These are phyloP conservation scores for Forpus xanthops DNA, from an alignment of 2,797 vertebrate genomes.

Conservation along the genomic window DNA sequence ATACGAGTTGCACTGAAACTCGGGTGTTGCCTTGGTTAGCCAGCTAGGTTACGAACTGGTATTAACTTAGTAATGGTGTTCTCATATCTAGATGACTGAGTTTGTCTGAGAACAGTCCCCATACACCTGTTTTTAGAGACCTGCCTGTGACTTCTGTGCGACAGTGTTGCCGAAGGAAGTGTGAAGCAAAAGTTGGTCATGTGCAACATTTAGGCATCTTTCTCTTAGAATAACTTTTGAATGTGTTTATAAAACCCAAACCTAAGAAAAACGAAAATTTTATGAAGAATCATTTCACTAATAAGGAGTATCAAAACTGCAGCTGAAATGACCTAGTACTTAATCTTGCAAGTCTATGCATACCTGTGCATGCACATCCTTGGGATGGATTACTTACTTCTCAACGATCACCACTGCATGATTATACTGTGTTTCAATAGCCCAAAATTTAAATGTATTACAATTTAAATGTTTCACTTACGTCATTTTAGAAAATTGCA, in stretches of 20 bases:
- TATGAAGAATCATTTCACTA: neutral
- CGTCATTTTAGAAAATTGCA: neutral
- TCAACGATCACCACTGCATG: neutral
- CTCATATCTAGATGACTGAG: neutral
- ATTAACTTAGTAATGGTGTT: neutral
- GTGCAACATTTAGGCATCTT: neutral
- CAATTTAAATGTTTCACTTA: neutral
- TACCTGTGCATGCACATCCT: neutral
- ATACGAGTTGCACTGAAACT: neutral
- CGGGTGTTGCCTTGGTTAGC: neutral
- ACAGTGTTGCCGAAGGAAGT: no score
- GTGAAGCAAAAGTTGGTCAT: neutral
- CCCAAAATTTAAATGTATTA: neutral
- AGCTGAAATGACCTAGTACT: neutral
- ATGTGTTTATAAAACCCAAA: neutral
- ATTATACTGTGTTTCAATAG: neutral
- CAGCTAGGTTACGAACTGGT: neutral
- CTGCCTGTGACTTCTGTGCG: accelerated
- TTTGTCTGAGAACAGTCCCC: neutral
- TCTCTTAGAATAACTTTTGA: neutral
- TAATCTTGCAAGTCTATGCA: neutral
- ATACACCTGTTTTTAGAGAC: neutral
- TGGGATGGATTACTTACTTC: neutral
- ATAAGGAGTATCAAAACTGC: neutral
- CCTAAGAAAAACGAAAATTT: neutral